Base-by-base conservation (phyloP, 1,140 invertebrate species). In the Papilio dardanus region DNA sequence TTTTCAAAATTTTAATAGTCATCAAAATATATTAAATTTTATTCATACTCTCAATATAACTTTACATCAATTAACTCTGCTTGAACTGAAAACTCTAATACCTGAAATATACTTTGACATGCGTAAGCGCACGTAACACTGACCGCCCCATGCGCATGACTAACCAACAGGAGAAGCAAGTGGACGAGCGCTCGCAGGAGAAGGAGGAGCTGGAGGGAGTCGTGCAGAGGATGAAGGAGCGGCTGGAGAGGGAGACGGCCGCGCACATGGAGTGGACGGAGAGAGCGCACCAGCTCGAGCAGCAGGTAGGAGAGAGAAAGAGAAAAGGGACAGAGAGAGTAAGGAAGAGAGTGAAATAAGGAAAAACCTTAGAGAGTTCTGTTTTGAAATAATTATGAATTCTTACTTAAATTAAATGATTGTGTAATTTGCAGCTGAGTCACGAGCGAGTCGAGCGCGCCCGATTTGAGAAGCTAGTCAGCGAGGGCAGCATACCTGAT, bases 201-300 rank as follows among this genome's bases (percentile, higher is more conserved):
- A 98, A 98, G 89, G 98, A 99, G 94, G 98, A 99, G 88, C 94
- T 99, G 75, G 97, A 98, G 90, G 96, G 97, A 14, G 97, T 96
- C 75, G 93, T 99, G 65, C 93, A 95, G 0, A 95, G 98, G 79
- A 96, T 98, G 79, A 98, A 98, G 87, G 97, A 98, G 81, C 95
- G 98, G 66, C 91, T 99, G 8, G 98, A 99, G 88, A 97, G 97
- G 82, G 98, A 99, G 91, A 97, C 97, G 0, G 96, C 97, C 0
- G 95, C 96, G 65, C 96, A 98, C 84, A 96, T 97, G 83, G 98
- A 99, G 93, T 96, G 97, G 0, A 96, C 97, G 81, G 97, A 98
- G 92, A 95, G 96, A 68, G 94, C 96, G 75, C 94, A 96, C 84
- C 96, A 97, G 88, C 92, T 98, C 24, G 96, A 96, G 77, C 94